Base-by-base conservation (phyloP, 2,113 vertebrate genomes). In the Ciconia maguari region DNA sequence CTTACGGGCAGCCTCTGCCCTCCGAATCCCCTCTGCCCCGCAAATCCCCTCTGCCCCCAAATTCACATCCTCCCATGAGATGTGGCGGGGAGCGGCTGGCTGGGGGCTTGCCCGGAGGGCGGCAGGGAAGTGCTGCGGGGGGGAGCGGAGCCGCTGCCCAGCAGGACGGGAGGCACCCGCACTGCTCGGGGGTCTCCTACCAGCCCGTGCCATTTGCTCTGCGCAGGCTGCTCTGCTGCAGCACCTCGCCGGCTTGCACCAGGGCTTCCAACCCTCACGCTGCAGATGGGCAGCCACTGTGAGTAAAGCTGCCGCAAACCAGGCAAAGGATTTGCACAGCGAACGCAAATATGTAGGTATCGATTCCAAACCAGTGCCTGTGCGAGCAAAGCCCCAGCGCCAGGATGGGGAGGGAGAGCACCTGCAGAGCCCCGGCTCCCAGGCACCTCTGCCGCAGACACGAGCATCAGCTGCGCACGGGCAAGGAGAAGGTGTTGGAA, bases 181-280 rank as follows among this genome's bases (percentile, higher is more conserved):
- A 4, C 18, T 1, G 2, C 49, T 61, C 2, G 0, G 10, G 51
- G 85, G 38, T 34, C 15, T 83, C 49, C 41, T 13, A 18, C 44
- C 36, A n/a, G 48, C 16, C 66, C 0, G 2, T 16, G 46, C 24
- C 0, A 0, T 20, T 42, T 7, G 20, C 11, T 58, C 34, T 22
- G 36, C 0, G 6, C 46, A 15, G 66, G 86, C 57, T 87, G 61
- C 55, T 82, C 42, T 20, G 82, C 68, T 4, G 4, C 66, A 36
- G 64, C 83, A 32, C 54, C 48, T 54, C 0, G 0, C 52, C 32
- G 26, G 29, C 24, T 44, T 11, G 7, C 10, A 2, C 12, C 81
- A 46, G 27, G 22, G 46, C 26, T 83, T 20, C 36, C 55, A 79
- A 14, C 26, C 66, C 62, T 71, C 58, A 4, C 51, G 26, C 60